phyloP scores from a whole-genome alignment of 1,140 invertebrate species.

The Nasonia vitripennis region DNA sequence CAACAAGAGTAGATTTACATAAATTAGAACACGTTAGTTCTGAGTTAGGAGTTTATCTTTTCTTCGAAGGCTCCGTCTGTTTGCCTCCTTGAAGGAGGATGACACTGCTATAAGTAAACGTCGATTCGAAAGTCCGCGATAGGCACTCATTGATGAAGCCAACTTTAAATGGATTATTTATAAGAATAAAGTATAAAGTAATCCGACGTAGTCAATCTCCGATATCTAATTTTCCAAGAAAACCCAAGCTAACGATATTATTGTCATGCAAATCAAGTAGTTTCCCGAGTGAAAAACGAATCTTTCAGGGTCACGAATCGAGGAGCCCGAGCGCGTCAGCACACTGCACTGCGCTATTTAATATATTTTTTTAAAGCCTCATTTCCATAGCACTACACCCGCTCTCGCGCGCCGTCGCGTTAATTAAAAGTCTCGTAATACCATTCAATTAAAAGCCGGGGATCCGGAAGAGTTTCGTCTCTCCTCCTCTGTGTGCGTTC shows the following conservation, averaged over 20 bases:
- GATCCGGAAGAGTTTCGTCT: constrained; percentile 37
- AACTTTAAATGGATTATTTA: too few relatives aligned
- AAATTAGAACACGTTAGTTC: not conserved
- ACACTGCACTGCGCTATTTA: not conserved
- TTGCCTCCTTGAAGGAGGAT: not conserved
- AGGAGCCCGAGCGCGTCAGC: not conserved
- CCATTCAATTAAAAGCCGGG: constrained; percentile 40
- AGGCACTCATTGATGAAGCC: too few relatives aligned
- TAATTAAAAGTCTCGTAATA: constrained; percentile 52
- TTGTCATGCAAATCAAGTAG: constrained; percentile 34
- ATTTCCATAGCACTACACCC: constrained; percentile 24
- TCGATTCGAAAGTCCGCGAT: not conserved
- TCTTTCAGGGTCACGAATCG: constrained; percentile 6
- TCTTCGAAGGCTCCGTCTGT: not conserved
- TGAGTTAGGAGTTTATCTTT: not conserved
- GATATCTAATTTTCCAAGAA: not conserved
- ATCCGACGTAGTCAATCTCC: too few relatives aligned
- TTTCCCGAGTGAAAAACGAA: not conserved
- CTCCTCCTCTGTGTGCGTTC: not conserved
- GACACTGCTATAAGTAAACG: not conserved
- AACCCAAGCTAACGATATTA: not conserved
- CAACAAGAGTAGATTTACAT: not conserved
- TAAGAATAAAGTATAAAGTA: too few relatives aligned
- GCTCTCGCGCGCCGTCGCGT: not conserved
- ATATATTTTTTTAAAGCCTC: constrained; percentile 30